These are phyloP conservation scores for Hipposideros armiger DNA, from an alignment of 2,113 vertebrate species.

Conservation along the genomic window DNA sequence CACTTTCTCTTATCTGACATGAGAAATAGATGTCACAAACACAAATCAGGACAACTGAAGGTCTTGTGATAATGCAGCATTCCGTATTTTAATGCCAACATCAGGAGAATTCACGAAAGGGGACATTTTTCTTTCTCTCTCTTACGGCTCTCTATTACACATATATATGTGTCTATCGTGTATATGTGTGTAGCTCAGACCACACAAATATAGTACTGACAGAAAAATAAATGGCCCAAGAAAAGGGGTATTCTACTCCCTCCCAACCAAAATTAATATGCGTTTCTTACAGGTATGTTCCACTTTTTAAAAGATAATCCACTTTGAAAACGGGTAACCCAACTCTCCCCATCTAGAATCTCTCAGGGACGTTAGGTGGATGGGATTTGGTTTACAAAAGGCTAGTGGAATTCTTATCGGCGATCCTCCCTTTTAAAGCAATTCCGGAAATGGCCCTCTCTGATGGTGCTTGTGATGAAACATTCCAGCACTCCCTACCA, in stretches of 20 bases:
- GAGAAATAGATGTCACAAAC: constrained; percentile 56
- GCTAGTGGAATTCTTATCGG: neutral
- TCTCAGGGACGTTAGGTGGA: neutral
- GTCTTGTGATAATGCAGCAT: neutral
- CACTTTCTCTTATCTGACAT: constrained; percentile 35
- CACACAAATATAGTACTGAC: neutral
- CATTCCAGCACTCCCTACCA: constrained; percentile 48
- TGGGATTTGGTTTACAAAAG: neutral
- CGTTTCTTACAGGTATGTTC: neutral
- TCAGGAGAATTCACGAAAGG: neutral
- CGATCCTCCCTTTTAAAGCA: neutral
- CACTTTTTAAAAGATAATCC: constrained; percentile 29
- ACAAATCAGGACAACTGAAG: constrained; percentile 59
- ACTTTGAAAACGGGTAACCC: constrained; percentile 26
- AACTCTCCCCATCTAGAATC: neutral
- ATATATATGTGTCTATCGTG: neutral
- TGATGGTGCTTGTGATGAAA: neutral
- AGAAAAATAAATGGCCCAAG: neutral
- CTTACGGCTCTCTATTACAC: neutral
- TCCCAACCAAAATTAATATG: constrained; percentile 17
- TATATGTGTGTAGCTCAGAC: neutral
- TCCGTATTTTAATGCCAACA: neutral
- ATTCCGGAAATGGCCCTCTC: constrained; percentile 39
- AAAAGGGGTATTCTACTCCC: neutral
- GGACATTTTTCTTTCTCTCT: neutral